A percentile compares a stretch with the other conserved stretches of the same genome.
Evolutionary conservation across 2,113 vertebrate species (phyloP).

Genomic region (Poecilia latipinna): DNA sequence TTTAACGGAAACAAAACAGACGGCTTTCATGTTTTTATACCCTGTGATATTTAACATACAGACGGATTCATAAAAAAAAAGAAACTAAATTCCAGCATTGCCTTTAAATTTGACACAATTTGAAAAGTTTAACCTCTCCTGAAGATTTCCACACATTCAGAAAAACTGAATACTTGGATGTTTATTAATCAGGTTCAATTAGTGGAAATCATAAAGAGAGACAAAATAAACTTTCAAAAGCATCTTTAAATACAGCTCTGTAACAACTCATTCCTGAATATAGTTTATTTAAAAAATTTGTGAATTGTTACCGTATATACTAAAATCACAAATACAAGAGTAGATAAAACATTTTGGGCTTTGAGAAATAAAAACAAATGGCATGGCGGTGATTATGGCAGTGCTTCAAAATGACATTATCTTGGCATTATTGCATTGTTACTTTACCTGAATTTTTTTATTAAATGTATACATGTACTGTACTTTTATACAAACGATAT

Average conservation of each 20-base stretch:
- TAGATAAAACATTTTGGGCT: slow-evolving; percentile 6
- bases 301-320: background rate
- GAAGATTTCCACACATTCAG: background rate
- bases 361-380: background rate
- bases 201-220: background rate
- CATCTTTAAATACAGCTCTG: slow-evolving; percentile 9
- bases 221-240: slow-evolving; percentile 8
- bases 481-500: slow-evolving; percentile 54
- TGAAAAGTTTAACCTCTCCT: background rate
- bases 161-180: background rate
- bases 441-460: slow-evolving; percentile 30
- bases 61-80: slow-evolving; percentile 12
- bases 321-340: slow-evolving; percentile 3
- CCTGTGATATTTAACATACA: slow-evolving; percentile 51
- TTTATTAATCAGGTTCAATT: background rate
- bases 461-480: slow-evolving; percentile 40
- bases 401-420: slow-evolving; percentile 20
- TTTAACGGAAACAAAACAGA: background rate
- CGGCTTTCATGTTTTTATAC: slow-evolving; percentile 18
- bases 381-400: background rate
- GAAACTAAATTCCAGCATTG: slow-evolving; percentile 50
- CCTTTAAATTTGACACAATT: slow-evolving; percentile 22
- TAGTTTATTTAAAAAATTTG: background rate
- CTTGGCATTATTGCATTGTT: slow-evolving; percentile 52
- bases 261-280: slow-evolving; percentile 19